Evolutionary conservation across 1,140 invertebrate species (phyloP).

Genomic region (Dendrolimus punctatus): DNA sequence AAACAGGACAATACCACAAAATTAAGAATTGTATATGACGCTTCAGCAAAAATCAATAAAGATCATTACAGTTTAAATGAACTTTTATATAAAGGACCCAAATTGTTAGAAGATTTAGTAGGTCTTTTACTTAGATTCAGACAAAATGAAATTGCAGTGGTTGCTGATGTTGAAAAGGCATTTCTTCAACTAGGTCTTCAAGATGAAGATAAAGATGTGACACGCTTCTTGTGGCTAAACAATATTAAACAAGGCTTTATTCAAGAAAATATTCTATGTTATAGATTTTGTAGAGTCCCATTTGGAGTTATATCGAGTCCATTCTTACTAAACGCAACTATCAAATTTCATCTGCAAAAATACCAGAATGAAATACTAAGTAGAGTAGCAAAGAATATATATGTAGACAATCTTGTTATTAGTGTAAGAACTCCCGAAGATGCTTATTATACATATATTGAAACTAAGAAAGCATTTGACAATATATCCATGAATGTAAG

Average conservation of each 20-base stretch:
- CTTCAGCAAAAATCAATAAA: slow-evolving; percentile 13
- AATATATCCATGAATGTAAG: slow-evolving; percentile 20
- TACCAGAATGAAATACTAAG: slow-evolving; percentile 6
- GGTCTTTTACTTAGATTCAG: slow-evolving; percentile 17
- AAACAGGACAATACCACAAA: slow-evolving; percentile 8
- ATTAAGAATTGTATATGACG: slow-evolving; percentile 15
- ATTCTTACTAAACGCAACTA: slow-evolving; percentile 19
- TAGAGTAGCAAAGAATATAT: slow-evolving; percentile 14
- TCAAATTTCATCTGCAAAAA: slow-evolving; percentile 14
- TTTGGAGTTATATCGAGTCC: slow-evolving; percentile 23
- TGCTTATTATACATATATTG: slow-evolving; percentile 10
- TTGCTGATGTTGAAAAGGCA: slow-evolving; percentile 23
- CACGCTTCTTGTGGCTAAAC: slow-evolving; percentile 23
- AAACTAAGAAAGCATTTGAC: slow-evolving; percentile 14
- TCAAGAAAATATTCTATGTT: slow-evolving; percentile 11
- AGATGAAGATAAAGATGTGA: slow-evolving; percentile 17
- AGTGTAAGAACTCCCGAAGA: slow-evolving; percentile 10
- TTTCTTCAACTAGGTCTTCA: slow-evolving; percentile 19
- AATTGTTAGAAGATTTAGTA: slow-evolving; percentile 20
- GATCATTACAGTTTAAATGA: slow-evolving; percentile 18
- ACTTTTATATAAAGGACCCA: slow-evolving; percentile 17
- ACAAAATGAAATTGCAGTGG: slow-evolving; percentile 12
- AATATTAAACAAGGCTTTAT: slow-evolving; percentile 7
- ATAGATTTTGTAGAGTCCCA: slow-evolving; percentile 20
- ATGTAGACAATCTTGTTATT: slow-evolving; percentile 23